Evolutionary conservation across 2,113 vertebrate genomes (phyloP), one percentile per base, ranked within the genome.

Genomic region (Promerops cafer): DNA sequence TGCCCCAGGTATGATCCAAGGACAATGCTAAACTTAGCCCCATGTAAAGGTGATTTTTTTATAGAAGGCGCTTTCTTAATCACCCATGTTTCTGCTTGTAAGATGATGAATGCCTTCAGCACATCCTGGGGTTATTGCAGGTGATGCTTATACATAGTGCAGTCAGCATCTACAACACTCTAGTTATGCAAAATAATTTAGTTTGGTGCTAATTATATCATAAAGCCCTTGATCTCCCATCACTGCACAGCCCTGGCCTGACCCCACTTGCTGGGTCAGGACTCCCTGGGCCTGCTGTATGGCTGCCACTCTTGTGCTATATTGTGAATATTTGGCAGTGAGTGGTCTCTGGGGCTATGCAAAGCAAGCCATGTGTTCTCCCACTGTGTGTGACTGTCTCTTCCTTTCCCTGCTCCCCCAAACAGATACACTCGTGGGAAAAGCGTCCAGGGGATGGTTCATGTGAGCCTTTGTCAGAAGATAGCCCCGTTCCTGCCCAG

Each of bases 391-490:
- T 71, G 64, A 78, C 60, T 66, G 28, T 37, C 20, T 76, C 33
- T 83, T 65, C 44, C 28, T 76, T 80, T 35, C 47, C 15, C 13
- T 83, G 44, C 27, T 88, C 9, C 39, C 52, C 33, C 20, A 69
- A 42, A 76, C 78, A 98, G 98, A 52, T 90, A 97, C 12, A 23
- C 39, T 13, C 94, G 61, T 26, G 97, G 97, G 28, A 98, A 96
- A 83, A 82, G 83, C 0, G 1, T 97, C 64, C 85, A 37, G 7
- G 98, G 97, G 10, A 27, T 19, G 7, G 31, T 87, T 40, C 70
- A 49, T 3, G 65, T 96, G 9, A 95, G 42, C 2, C 56, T 97
- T 42, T 98, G 98, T 61, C 96, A 97, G 91, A 97, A 96, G 88
- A 86, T 76, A 16, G 31, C 89, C 10, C 30, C 6, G 0, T 96